A percentile compares a stretch with the other conserved stretches of the same genome.
Evolutionary conservation across 2,888 invertebrate genomes (phyloP).

Genomic region (Folsomia candida): DNA sequence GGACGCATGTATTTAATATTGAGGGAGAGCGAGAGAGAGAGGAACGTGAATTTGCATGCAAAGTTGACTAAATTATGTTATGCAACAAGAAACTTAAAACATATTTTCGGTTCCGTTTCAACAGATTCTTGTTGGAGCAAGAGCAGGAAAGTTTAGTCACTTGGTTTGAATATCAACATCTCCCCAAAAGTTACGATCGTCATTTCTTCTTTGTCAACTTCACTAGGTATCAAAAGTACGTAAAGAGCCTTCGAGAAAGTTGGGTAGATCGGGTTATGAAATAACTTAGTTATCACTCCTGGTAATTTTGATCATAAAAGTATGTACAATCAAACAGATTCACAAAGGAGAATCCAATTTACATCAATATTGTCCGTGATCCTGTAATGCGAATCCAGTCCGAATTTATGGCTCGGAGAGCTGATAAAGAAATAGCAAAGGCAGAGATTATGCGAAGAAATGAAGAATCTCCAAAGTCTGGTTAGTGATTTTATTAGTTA

Average conservation of each 20-base stretch:
- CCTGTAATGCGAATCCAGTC: constrained; percentile 57
- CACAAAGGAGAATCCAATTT: constrained; percentile 58
- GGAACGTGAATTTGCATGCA: too few relatives aligned
- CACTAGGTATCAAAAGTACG: constrained; percentile 55
- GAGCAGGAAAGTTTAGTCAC: constrained; percentile 52
- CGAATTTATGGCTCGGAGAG: constrained; percentile 33
- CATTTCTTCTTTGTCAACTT: constrained; percentile 64
- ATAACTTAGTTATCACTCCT: too few relatives aligned
- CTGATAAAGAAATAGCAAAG: constrained; percentile 25
- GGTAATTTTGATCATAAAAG: too few relatives aligned
- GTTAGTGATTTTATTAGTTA: constrained; percentile 14
- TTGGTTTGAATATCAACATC: constrained; percentile 51
- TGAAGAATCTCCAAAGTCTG: constrained; percentile 35
- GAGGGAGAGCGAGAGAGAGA: too few relatives aligned
- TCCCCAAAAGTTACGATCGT: constrained; percentile 62
- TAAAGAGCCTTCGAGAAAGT: too few relatives aligned
- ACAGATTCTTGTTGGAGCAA: constrained; percentile 57
- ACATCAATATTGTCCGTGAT: constrained; percentile 63
- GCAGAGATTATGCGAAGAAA: constrained; percentile 43
- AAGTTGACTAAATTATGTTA: too few relatives aligned
- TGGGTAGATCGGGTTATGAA: too few relatives aligned
- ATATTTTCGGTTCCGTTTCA: background rate
- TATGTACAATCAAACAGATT: constrained; percentile 31
- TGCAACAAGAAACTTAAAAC: too few relatives aligned
- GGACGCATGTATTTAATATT: background rate